These are phyloP conservation scores for Coenonympha arcania DNA, from an alignment of 2,888 invertebrate species.

Conservation along the genomic window DNA sequence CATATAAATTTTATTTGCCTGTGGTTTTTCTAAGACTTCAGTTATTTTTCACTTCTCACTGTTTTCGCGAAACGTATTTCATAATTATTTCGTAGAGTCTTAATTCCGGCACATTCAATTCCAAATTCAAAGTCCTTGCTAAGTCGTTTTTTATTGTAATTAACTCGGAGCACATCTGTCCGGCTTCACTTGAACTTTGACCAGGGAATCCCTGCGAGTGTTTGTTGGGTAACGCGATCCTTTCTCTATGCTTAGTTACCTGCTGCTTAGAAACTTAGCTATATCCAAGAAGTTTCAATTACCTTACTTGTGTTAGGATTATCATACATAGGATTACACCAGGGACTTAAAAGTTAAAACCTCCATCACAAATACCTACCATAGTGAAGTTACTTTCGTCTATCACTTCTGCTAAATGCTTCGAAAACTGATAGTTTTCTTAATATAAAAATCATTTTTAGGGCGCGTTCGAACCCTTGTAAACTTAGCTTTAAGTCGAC, in stretches of 20 bases:
- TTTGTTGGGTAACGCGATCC: slow-evolving; percentile 59
- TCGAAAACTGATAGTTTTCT: too few relatives aligned
- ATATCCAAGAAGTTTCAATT: slow-evolving; percentile 48
- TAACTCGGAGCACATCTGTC: slow-evolving; percentile 52
- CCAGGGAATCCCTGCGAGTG: slow-evolving; percentile 58
- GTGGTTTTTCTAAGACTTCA: background rate
- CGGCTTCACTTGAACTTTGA: slow-evolving; percentile 67
- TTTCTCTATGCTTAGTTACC: slow-evolving; percentile 36
- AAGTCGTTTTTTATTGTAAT: slow-evolving; percentile 47
- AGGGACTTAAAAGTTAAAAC: too few relatives aligned
- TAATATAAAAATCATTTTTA: too few relatives aligned
- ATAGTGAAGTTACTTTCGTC: too few relatives aligned
- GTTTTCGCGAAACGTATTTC: background rate
- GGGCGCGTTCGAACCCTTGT: too few relatives aligned
- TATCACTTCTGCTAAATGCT: too few relatives aligned
- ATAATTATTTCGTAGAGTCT: background rate
- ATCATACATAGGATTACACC: background rate
- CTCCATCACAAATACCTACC: too few relatives aligned
- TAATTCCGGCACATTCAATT: background rate
- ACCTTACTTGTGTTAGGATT: background rate
- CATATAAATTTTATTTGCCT: background rate
- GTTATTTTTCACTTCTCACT: background rate
- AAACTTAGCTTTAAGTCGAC: too few relatives aligned
- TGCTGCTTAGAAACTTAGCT: slow-evolving; percentile 41
- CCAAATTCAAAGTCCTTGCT: slow-evolving; percentile 32